These are phyloP conservation scores for Parelbella ahira DNA, from an alignment of 2,888 invertebrate genomes.

Conservation along the genomic window DNA sequence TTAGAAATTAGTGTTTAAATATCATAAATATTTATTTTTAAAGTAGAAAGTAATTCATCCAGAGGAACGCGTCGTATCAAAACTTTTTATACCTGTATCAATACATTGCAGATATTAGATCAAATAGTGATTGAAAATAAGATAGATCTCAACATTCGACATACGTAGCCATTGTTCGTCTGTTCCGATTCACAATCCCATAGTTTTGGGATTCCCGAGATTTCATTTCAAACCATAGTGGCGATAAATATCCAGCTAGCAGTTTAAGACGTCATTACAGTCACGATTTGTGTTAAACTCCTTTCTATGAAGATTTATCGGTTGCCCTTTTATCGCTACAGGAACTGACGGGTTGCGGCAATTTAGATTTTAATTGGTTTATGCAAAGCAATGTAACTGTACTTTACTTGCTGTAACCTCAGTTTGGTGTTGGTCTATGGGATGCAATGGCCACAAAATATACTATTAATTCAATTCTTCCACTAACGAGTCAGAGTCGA, in stretches of 20 bases:
- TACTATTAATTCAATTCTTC: no score
- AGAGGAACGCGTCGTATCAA: no score
- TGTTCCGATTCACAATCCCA: conserved; percentile 12
- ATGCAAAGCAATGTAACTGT: conserved; percentile 20
- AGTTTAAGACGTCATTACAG: conserved; percentile 49
- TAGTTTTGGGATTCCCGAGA: conserved; percentile 16
- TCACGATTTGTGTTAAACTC: conserved; percentile 66
- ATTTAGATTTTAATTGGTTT: conserved; percentile 26
- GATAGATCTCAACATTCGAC: no score
- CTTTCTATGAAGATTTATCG: conserved; percentile 57
- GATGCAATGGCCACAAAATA: no score
- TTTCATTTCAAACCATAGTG: conserved; percentile 26
- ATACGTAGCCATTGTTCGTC: conserved; percentile 8
- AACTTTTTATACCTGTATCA: no score
- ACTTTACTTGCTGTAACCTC: background rate
- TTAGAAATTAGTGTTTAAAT: no score
- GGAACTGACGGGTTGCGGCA: conserved; percentile 25
- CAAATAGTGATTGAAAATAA: no score
- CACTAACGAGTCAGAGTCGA: no score
- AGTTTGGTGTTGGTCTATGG: background rate
- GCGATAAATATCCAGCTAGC: conserved; percentile 50
- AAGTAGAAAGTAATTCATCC: no score
- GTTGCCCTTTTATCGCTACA: conserved; percentile 36
- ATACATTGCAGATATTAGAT: no score
- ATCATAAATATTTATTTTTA: no score